Percentiles rank a stretch among this genome's conserved stretches.
phyloP scores from a whole-genome alignment of 2,797 vertebrate genomes.

The Cetoscarus ocellatus region DNA sequence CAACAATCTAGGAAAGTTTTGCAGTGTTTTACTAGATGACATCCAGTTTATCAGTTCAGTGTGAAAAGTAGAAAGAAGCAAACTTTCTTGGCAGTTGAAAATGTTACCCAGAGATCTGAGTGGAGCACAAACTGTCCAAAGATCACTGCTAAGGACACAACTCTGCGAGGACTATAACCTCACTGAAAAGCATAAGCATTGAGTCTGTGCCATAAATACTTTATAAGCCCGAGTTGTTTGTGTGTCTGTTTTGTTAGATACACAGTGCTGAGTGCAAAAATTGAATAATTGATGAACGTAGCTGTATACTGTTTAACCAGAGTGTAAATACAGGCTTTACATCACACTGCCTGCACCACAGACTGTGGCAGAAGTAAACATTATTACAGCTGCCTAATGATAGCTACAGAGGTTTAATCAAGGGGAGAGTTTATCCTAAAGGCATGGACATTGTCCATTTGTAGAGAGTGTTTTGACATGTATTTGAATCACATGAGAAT shows the following conservation, averaged over 20 bases:
- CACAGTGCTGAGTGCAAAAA: slow-evolving; percentile 3
- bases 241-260: neutral
- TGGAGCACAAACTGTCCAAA: neutral
- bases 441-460: neutral
- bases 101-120: neutral
- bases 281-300: slow-evolving; percentile 25
- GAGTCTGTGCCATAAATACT: neutral
- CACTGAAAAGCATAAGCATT: neutral
- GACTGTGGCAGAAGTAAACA: slow-evolving; percentile 7
- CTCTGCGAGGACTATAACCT: neutral
- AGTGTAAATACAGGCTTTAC: slow-evolving; percentile 8
- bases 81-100: neutral
- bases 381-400: slow-evolving; percentile 3
- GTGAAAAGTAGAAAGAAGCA: neutral
- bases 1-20: neutral
- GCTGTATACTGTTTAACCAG: slow-evolving; percentile 12
- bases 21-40: neutral
- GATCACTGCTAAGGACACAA: neutral
- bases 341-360: neutral
- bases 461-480: neutral
- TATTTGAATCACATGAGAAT: neutral
- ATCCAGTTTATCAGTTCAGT: neutral
- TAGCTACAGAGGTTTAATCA: neutral
- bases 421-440: neutral
- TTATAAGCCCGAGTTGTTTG: neutral